A percentile compares a stretch with the other conserved stretches of the same genome.
Evolutionary conservation across 2,888 invertebrate genomes (phyloP).

Genomic region (Luperina testacea): DNA sequence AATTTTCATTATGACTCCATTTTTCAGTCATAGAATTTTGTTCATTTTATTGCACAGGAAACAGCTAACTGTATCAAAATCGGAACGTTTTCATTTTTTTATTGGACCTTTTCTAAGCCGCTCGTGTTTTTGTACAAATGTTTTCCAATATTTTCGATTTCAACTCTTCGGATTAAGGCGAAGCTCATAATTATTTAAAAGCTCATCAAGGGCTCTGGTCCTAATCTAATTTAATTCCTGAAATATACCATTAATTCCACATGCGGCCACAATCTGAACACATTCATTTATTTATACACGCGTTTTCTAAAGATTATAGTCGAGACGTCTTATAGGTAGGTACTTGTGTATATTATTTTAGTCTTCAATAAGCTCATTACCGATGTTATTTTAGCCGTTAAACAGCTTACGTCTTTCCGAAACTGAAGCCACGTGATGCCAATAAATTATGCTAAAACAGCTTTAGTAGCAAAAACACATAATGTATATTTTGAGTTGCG

Average conservation of each 20-base stretch:
- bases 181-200: neutral
- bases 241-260: neutral
- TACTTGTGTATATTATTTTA: slow-evolving; percentile 30
- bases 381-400: slow-evolving; percentile 44
- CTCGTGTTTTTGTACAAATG: neutral
- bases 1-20: too few species aligned
- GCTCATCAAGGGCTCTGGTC: neutral
- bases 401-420: slow-evolving; percentile 49
- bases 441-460: slow-evolving; percentile 56
- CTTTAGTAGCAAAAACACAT: slow-evolving; percentile 45
- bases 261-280: slow-evolving; percentile 1
- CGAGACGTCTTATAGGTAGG: neutral
- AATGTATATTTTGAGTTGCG: slow-evolving; percentile 27
- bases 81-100: neutral
- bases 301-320: neutral
- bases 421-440: slow-evolving; percentile 49
- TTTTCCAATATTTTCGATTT: slow-evolving; percentile 1
- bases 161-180: neutral
- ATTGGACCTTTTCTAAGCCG: neutral
- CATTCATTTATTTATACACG: neutral
- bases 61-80: neutral
- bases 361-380: slow-evolving; percentile 47
- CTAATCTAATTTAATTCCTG: neutral
- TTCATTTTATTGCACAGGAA: too few species aligned
- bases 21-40: too few species aligned